Evolutionary conservation across 2,113 vertebrate species (phyloP).

Genomic region (Cyprinodon variegatus): DNA sequence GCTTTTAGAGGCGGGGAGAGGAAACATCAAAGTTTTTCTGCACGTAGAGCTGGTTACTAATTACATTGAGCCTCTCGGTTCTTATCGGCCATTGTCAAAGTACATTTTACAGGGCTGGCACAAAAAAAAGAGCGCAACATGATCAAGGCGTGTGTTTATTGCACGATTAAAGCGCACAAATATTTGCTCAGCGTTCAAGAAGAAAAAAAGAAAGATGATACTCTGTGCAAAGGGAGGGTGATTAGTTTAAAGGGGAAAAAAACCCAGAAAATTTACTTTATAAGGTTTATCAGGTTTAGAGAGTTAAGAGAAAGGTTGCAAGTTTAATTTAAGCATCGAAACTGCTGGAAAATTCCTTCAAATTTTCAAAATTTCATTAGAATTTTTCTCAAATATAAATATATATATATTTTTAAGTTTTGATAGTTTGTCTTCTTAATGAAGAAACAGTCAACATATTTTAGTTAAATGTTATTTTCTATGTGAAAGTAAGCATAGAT

Average conservation of each 20-base stretch:
- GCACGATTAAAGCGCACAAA: slow-evolving; percentile 56
- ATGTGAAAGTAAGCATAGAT: too few relatives aligned
- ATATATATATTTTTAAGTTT: neutral
- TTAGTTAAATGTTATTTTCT: neutral
- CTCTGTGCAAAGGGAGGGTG: slow-evolving; percentile 11
- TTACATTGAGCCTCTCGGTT: slow-evolving; percentile 63
- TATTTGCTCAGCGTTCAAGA: slow-evolving; percentile 46
- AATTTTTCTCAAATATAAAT: neutral
- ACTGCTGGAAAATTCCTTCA: neutral
- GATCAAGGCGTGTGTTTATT: slow-evolving; percentile 76
- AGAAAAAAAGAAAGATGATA: slow-evolving; percentile 18
- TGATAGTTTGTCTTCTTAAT: neutral
- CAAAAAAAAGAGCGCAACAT: slow-evolving; percentile 48
- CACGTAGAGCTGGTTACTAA: slow-evolving; percentile 69
- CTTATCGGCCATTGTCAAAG: slow-evolving; percentile 72
- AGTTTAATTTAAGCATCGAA: neutral
- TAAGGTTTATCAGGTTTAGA: neutral
- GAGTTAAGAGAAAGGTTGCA: neutral
- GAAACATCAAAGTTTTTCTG: slow-evolving; percentile 68
- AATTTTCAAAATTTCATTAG: neutral
- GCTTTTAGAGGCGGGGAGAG: slow-evolving; percentile 23
- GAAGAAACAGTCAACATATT: neutral
- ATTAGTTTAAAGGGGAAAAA: slow-evolving; percentile 21
- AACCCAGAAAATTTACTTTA: neutral
- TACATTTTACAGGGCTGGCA: slow-evolving; percentile 65